Evolutionary conservation across 2,113 vertebrate species (phyloP), one percentile per base, ranked within the genome.

Genomic region (Phaetusa simplex): DNA sequence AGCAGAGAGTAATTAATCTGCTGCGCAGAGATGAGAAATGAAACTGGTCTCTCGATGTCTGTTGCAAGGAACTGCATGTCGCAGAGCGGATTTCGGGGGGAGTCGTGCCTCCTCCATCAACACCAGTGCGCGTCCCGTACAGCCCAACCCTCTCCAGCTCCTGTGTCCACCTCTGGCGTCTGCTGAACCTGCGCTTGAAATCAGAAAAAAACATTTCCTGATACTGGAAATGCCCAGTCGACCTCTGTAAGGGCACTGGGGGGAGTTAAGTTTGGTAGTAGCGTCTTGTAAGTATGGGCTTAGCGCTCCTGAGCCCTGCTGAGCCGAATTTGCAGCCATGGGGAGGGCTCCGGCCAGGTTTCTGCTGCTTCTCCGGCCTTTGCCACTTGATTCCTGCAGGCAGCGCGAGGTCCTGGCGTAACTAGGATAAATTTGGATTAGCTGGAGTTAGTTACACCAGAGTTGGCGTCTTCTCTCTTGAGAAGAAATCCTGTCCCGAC

Each of bases 251-350:
- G 70, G 58, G 49, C 43, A 5, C 2, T 4, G 56, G 29, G 21
- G 12, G 49, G 5, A 12, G 59, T 45, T 36, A 5, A 5, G 29
- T 22, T 6, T 40, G 45, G 27, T 8, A 27, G 15, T 1, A 11
- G 14, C n/a, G 3, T 22, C 61, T 14, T 14, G 4, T 18, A 1
- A 27, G 30, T 1, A 14, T 3, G 47, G 29, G 2, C 2, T 23
- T 58, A 7, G 1, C 29, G 0, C 21, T 24, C 0, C 1, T 0
- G n/a, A 70, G 84, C 70, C 49, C 42, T 24, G 12, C 5, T 6
- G 64, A 22, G 11, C 38, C 0, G 38, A 19, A 4, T 0, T 30
- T 9, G 36, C 59, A 20, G 30, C n/a, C 8, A 0, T 1, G 32
- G 40, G 22, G 6, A 50, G 9, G 5, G 42, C 34, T 67, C 24